These are phyloP conservation scores for Sinocyclocheilus anophthalmus DNA, from an alignment of 2,113 vertebrate genomes.

Conservation along the genomic window DNA sequence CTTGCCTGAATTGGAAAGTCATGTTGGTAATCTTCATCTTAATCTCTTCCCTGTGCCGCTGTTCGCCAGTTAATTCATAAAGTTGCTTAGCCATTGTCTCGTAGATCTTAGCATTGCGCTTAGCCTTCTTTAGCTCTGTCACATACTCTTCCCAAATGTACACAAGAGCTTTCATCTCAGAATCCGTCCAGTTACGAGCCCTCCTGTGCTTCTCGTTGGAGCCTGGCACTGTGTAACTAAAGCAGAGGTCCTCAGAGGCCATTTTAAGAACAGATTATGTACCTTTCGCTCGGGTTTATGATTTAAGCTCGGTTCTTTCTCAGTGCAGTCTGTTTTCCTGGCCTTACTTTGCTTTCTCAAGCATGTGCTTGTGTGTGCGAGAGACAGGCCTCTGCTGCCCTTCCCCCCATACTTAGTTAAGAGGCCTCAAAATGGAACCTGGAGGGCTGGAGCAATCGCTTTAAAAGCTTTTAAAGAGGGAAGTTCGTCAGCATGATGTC, in stretches of 20 bases:
- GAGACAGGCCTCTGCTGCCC: slow-evolving; percentile 71
- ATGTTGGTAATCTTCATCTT: slow-evolving; percentile 99
- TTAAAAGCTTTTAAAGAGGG: slow-evolving; percentile 99
- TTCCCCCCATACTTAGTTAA: slow-evolving; percentile 87
- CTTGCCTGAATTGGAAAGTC: slow-evolving; percentile 99
- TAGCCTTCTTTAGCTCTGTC: slow-evolving; percentile 93
- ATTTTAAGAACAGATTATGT: slow-evolving; percentile 68
- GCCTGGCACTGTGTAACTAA: slow-evolving; percentile 84
- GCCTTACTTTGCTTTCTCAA: slow-evolving; percentile 44
- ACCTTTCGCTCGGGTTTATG: slow-evolving; percentile 28
- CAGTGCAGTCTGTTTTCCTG: slow-evolving; percentile 48
- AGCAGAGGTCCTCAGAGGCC: slow-evolving; percentile 85
- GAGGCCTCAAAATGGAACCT: slow-evolving; percentile 98
- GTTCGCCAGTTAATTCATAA: slow-evolving; percentile 93
- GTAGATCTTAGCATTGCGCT: slow-evolving; percentile 96
- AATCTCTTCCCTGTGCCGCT: slow-evolving; percentile 95
- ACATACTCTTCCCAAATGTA: slow-evolving; percentile 97
- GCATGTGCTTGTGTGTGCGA: slow-evolving; percentile 53
- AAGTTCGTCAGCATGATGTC: slow-evolving; percentile 98
- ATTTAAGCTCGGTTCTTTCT: slow-evolving; percentile 30
- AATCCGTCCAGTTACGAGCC: slow-evolving; percentile 97
- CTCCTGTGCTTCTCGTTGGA: slow-evolving; percentile 93
- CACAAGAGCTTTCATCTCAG: slow-evolving; percentile 96
- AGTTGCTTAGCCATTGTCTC: slow-evolving; percentile 98
- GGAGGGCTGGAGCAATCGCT: slow-evolving; percentile 96